Conservation (phyloP, 2,113 vertebrate genomes). For the Bagarius yarrelli region DNA sequence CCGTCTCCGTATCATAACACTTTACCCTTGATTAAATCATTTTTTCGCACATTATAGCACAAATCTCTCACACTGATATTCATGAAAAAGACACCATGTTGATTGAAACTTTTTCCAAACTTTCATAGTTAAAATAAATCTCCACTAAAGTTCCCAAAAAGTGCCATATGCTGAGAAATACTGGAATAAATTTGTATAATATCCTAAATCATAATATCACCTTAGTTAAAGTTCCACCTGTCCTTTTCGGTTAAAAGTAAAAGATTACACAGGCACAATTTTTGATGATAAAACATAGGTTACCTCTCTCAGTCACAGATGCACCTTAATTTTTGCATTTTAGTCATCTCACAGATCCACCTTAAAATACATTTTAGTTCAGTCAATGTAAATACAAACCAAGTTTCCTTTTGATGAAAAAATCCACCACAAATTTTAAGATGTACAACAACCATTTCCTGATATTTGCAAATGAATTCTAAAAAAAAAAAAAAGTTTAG, state of each 20-base stretch:
- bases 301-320: not conserved
- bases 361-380: too few species aligned
- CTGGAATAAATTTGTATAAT: not conserved
- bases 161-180: not conserved
- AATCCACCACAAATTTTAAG: not conserved
- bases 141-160: too few species aligned
- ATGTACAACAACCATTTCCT: not conserved
- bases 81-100: not conserved
- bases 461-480: constrained; percentile 1
- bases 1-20: not conserved
- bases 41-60: not conserved
- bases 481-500: not conserved
- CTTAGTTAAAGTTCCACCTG: too few species aligned
- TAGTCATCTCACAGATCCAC: not conserved
- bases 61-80: not conserved
- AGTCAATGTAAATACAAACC: not conserved
- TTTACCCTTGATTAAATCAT: not conserved
- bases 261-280: not conserved
- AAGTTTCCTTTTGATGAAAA: not conserved
- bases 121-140: not conserved
- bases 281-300: not conserved
- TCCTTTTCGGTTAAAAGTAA: too few species aligned
- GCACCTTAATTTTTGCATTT: not conserved
- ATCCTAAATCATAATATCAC: not conserved
- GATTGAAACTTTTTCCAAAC: not conserved